Conservation (phyloP, 2,113 vertebrate species). For the Pan troglodytes region NHGRI_mPanTro3-v2.1_pri NC_072402.2:136305501-136306000, state of each 20-base stretch:
- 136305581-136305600: neutral
- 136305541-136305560: neutral
- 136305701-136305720: neutral
- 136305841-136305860: conserved; percentile 2
- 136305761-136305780: neutral
- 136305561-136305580: neutral
- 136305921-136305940: neutral
- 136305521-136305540: too few relatives aligned
- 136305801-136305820: neutral
- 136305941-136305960: neutral
- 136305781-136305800: neutral
- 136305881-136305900: conserved; percentile 12
- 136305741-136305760: neutral
- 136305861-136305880: neutral
- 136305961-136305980: neutral
- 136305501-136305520: too few relatives aligned
- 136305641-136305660: neutral
- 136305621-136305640: neutral
- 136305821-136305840: neutral
- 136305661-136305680: too few relatives aligned
- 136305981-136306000: neutral
- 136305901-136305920: neutral
- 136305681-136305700: conserved; percentile 13
- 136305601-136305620: neutral
- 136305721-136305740: neutral